Conservation (phyloP, 2,113 vertebrate species). For the Manacus vitellinus region DNA sequence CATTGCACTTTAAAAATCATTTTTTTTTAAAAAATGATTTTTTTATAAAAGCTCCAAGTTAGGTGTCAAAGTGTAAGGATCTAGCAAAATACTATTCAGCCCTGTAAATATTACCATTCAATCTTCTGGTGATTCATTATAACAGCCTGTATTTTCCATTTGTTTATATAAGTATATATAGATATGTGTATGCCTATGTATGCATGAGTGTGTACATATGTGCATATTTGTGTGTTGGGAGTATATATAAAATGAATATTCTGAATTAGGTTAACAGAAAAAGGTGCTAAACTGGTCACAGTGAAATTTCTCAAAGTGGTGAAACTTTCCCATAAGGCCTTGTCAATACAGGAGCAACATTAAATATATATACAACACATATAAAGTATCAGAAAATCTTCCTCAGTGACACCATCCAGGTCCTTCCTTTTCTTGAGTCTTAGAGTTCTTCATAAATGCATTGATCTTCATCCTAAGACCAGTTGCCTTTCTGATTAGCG, state of each 20-base stretch:
- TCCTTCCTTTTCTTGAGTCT: background rate
- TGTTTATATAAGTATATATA: background rate
- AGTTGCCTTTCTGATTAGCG: background rate
- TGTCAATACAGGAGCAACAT: background rate
- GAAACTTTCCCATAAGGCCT: background rate
- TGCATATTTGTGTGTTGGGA: background rate
- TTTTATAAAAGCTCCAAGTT: background rate
- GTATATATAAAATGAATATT: background rate
- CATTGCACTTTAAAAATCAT: background rate
- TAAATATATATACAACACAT: background rate
- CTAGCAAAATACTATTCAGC: background rate
- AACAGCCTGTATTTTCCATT: background rate
- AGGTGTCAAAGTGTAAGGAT: background rate
- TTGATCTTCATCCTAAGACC: background rate
- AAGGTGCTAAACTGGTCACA: background rate
- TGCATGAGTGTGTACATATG: background rate
- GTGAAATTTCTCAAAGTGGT: background rate
- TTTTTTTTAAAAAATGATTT: background rate
- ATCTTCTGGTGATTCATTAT: background rate
- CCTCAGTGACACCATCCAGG: background rate
- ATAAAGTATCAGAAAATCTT: background rate
- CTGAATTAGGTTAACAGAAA: background rate
- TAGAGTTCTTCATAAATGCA: background rate
- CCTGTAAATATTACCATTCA: background rate
- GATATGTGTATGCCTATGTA: no score